A percentile compares a stretch with the other conserved stretches of the same genome.
Evolutionary conservation across 2,888 invertebrate species (phyloP).

Genomic region (Nymphalis urticae): DNA sequence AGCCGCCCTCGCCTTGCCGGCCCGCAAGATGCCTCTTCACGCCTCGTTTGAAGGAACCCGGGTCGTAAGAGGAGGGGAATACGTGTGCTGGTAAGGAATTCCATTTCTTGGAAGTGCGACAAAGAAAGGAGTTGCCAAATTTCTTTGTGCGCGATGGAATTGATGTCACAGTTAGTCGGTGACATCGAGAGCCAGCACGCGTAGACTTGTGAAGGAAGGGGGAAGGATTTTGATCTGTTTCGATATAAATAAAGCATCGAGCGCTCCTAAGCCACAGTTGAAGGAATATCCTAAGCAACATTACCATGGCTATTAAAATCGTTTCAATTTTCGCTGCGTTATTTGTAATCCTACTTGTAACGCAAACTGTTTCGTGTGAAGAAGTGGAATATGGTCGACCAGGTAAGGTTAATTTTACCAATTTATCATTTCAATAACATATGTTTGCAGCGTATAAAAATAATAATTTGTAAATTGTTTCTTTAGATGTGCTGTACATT

Average conservation of each 20-base stretch:
- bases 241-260: not conserved
- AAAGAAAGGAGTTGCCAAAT: too few relatives aligned
- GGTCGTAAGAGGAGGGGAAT: too few relatives aligned
- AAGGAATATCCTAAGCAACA: not conserved
- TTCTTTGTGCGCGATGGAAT: too few relatives aligned
- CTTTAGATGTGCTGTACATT: constrained; percentile 6
- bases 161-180: too few relatives aligned
- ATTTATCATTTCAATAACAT: not conserved
- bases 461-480: not conserved
- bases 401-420: not conserved
- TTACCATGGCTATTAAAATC: not conserved
- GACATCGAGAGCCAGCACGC: too few relatives aligned
- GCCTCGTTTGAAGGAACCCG: too few relatives aligned
- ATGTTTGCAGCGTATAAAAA: too few relatives aligned
- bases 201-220: too few relatives aligned
- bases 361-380: not conserved
- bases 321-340: not conserved
- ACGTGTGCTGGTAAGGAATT: too few relatives aligned
- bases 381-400: not conserved
- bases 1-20: too few relatives aligned
- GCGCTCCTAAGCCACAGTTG: not conserved
- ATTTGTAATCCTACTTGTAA: not conserved
- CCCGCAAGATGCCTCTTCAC: too few relatives aligned
- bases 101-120: too few relatives aligned
- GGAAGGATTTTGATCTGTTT: not conserved